Evolutionary conservation across 2,888 invertebrate species (phyloP).

Genomic region (Cyaniris semiargus): DNA sequence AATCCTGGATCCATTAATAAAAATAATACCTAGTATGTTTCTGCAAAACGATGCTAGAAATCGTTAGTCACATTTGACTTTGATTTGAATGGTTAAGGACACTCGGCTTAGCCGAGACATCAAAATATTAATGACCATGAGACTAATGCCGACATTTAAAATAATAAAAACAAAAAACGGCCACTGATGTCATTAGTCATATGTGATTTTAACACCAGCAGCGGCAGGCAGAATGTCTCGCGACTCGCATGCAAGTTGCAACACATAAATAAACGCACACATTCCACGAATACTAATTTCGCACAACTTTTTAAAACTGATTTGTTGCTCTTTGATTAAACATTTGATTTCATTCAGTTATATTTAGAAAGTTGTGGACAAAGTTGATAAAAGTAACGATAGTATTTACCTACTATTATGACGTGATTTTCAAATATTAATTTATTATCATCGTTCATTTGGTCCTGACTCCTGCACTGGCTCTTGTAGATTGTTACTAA

Average conservation of each 20-base stretch:
- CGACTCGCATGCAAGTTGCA: conserved; percentile 47
- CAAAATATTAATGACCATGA: conserved; percentile 9
- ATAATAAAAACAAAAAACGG: conserved; percentile 30
- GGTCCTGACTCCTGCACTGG: too few relatives aligned
- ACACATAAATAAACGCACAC: conserved; percentile 62
- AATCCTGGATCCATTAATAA: too few relatives aligned
- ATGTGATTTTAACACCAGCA: conserved; percentile 52
- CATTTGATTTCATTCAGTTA: neutral
- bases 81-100: neutral
- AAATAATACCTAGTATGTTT: too few relatives aligned
- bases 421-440: too few relatives aligned
- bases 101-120: neutral
- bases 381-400: neutral
- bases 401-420: neutral
- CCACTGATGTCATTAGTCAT: conserved; percentile 55
- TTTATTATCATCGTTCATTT: too few relatives aligned
- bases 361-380: neutral
- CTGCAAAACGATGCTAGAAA: neutral
- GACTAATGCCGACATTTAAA: conserved; percentile 30
- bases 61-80: neutral
- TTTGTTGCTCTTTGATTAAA: neutral
- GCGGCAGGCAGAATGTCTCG: conserved; percentile 36
- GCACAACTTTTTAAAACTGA: conserved; percentile 48
- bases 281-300: conserved; percentile 63
- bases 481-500: too few relatives aligned